Conservation (phyloP, 37 sponge, comb jelly and placozoan species). For the Hexactinellida sp. region DNA sequence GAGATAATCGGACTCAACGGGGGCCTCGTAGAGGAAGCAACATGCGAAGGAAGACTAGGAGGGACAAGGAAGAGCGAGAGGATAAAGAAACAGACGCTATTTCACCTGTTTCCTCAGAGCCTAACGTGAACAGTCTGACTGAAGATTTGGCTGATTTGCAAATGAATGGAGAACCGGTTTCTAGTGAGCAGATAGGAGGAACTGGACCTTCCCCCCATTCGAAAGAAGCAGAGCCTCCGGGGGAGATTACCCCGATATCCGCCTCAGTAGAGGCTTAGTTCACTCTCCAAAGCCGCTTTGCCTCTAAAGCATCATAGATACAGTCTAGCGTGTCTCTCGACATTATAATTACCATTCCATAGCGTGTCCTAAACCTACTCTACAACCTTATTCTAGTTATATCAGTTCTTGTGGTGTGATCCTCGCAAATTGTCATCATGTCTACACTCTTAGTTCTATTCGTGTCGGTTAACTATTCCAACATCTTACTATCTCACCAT, state of each 20-base stretch:
- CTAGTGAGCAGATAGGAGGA: neutral
- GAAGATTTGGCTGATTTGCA: neutral
- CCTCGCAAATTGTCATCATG: neutral
- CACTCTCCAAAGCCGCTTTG: neutral
- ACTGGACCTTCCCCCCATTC: neutral
- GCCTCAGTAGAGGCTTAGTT: neutral
- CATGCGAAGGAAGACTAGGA: neutral
- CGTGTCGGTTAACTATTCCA: neutral
- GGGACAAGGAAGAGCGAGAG: neutral
- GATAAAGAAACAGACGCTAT: neutral
- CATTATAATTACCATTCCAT: neutral
- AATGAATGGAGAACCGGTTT: neutral
- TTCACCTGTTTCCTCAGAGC: neutral
- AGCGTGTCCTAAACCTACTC: neutral
- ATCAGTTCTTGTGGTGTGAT: no score
- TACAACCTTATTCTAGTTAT: neutral
- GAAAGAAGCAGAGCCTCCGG: neutral
- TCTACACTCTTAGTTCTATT: slow-evolving; percentile 4
- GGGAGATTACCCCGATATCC: neutral
- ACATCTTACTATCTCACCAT: neutral
- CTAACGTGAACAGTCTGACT: neutral
- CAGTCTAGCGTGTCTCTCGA: neutral
- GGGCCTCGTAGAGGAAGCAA: neutral
- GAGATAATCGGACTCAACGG: neutral
- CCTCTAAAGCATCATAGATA: slow-evolving; percentile 1